Base-by-base conservation (phyloP, 2,888 invertebrate genomes). In the Hipparchia semele region DNA sequence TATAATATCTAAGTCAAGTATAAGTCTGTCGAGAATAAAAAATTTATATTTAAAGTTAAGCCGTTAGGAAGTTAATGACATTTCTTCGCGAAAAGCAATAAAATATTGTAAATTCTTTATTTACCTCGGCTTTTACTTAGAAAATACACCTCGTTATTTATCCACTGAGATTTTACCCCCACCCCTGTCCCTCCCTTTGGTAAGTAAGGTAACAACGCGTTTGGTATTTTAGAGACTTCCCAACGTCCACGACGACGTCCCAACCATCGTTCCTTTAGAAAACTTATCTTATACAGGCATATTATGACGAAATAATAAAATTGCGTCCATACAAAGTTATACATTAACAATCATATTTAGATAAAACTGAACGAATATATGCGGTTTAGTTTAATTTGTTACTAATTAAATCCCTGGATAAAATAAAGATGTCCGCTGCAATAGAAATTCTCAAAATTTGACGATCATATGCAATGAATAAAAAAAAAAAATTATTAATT, bases 61-160 rank as follows among this genome's bases (percentile, higher is more conserved):
- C n/a, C n/a, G n/a, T 4, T 9, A 13, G 6, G 23, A 49, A 64
- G 49, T 49, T 51, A 33, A 49, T 53, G 33, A 53, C 51, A 53
- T 23, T 53, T 51, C 23, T 49, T 53, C 53, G 6, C 33, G 12
- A 53, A 65, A 65, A 65, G 53, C 65, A 53, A 53, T 65, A 65
- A 53, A 33, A 65, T 62, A 53, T 53, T 65, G 53, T 65, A 65
- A 65, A 65, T 51, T 65, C 51, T 65, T 53, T 65, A 65, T 65
- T 65, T 53, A 53, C 65, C 9, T 13, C 33, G 51, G 33, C 53
- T 73, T 79, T 77, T 74, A 71, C 70, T 72, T 71, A 66, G 70
- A 71, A 75, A 73, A 73, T 68, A 70, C 74, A 73, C 73, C 71
- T 73, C 73, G 71, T 73, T 77, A 73, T 71, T 71, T 68, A 64